These are phyloP conservation scores for Synaphobranchus kaupii DNA, from an alignment of 2,797 vertebrate species.

Conservation along the genomic window DNA sequence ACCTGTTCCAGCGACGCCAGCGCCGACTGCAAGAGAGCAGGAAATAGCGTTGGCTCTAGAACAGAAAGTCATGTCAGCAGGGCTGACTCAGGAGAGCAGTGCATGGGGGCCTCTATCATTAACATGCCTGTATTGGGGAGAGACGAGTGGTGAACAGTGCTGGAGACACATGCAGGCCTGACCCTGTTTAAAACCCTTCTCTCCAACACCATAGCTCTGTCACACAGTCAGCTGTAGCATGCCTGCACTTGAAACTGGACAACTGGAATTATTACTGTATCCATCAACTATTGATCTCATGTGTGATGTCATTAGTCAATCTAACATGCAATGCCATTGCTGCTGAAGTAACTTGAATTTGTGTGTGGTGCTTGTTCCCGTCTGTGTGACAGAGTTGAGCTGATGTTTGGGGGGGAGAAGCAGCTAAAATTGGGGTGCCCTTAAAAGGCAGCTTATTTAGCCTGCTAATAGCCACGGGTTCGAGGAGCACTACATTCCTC, in stretches of 20 bases:
- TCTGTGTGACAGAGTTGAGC: not conserved
- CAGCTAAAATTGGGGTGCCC: not conserved
- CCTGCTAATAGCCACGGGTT: not conserved
- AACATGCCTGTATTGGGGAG: not conserved
- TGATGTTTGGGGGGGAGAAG: not conserved
- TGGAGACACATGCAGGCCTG: slow-evolving; percentile 1
- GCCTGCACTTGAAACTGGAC: not conserved
- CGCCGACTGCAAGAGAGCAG: slow-evolving; percentile 76
- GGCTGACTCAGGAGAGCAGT: not conserved
- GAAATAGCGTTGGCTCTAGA: slow-evolving; percentile 2
- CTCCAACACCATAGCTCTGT: not conserved
- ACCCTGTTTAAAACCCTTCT: not conserved
- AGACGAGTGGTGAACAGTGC: not conserved
- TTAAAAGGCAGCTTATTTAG: not conserved
- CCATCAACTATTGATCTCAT: not conserved
- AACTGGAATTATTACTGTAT: not conserved
- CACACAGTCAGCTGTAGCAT: not conserved
- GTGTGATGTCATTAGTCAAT: not conserved
- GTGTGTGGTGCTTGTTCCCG: not conserved
- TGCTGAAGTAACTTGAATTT: not conserved
- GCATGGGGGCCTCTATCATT: not conserved
- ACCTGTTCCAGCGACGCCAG: slow-evolving; percentile 96
- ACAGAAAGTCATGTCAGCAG: not conserved
- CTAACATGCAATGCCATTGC: not conserved
- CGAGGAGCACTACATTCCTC: not conserved